A percentile compares a stretch with the other conserved stretches of the same genome.
phyloP scores from a whole-genome alignment of 2,888 invertebrate species.

The Mesorhabditis sp. region DNA sequence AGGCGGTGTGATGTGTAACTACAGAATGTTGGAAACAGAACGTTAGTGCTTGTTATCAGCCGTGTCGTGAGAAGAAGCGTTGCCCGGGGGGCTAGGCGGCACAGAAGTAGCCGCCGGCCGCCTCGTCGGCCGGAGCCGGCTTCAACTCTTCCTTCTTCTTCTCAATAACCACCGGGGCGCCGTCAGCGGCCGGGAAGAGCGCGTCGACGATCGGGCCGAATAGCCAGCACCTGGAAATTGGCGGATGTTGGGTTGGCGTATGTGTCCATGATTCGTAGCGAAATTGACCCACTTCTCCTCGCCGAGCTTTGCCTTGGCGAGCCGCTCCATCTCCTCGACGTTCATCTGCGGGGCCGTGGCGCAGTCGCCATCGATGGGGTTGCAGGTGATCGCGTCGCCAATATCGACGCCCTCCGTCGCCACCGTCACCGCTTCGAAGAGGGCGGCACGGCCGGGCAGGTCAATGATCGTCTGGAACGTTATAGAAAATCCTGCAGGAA shows the following conservation, averaged over 20 bases:
- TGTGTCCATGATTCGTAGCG: not conserved
- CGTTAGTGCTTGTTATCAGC: too few relatives aligned
- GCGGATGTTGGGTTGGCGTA: not conserved
- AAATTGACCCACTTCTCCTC: not conserved
- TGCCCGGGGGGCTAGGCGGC: too few relatives aligned
- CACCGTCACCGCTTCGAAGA: not conserved
- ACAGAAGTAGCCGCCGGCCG: too few relatives aligned
- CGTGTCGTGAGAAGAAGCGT: too few relatives aligned
- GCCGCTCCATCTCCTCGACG: not conserved
- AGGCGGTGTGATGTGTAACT: too few relatives aligned
- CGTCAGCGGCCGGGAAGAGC: not conserved
- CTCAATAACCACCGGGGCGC: not conserved
- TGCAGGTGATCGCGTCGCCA: not conserved
- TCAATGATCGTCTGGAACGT: not conserved
- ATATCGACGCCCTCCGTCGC: not conserved
- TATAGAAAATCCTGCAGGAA: not conserved
- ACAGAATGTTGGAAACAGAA: too few relatives aligned
- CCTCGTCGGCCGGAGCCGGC: too few relatives aligned
- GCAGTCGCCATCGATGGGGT: not conserved
- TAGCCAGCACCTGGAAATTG: not conserved
- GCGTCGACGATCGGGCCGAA: slow-evolving; percentile 3
- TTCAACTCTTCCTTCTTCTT: too few relatives aligned
- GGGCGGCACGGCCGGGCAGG: slow-evolving; percentile 6
- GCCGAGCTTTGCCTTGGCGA: not conserved
- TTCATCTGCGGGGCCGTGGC: not conserved